Evolutionary conservation across 2,113 vertebrate species (phyloP), one percentile per base, ranked within the genome.

Genomic region (Andinoacara biseriatus): DNA sequence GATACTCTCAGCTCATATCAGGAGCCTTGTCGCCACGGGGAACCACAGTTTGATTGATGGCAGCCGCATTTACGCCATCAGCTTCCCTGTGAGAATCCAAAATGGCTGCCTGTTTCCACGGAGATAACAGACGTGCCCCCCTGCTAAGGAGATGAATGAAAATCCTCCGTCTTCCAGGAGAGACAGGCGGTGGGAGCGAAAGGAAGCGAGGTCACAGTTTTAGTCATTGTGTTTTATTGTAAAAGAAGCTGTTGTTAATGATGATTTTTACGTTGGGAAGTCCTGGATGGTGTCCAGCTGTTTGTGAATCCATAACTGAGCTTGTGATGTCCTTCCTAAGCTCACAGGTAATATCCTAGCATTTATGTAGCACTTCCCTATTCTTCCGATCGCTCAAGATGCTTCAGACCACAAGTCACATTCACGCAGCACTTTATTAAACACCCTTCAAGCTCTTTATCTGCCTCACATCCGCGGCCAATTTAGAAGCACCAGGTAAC

Each of bases 101-200:
- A 94, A 95, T 94, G 94, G 93, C 93, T 92, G 90, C 88, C 90
- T 88, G 94, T 93, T 93, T 92, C 93, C 92, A 92, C 79, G 84
- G 92, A 89, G 90, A 94, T 89, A 87, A 87, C 91, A 92, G 93
- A 87, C 69, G 7, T 78, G 79, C 84, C 56, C 40, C 10, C 40
- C 74, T 18, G 56, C 86, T 29, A 29, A 35, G 79, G 35, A 78
- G 83, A 74, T 76, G 86, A 90, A 89, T 87, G 84, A 82, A 87
- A 87, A 87, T 72, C 74, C 81, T 83, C 83, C 52, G 59, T 86
- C 63, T 83, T 82, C 74, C 60, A 83, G 60, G 74, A 83, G 61
- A 87, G 18, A 83, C 60, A 86, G 82, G 90, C 1, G 26, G 26
- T 31, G 65, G 43, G 65, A 72, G 82, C 74, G 33, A 87, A 2